Percentiles rank a stretch among this genome's conserved stretches.
Evolutionary conservation across 2,797 vertebrate species (phyloP).

Genomic region (Chrysocyon brachyurus): DNA sequence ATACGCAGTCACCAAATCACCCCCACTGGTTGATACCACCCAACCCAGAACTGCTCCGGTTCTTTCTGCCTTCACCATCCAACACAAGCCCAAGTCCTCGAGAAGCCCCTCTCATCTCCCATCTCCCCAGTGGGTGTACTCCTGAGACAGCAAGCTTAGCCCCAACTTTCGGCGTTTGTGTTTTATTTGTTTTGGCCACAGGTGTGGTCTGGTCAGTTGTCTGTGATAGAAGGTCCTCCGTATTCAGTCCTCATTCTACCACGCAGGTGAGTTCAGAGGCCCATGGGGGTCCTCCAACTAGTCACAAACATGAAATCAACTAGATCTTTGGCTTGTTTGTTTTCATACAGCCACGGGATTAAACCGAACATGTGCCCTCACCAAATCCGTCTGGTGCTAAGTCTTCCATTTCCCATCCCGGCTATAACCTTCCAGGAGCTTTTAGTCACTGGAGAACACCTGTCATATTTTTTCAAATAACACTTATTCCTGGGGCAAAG

Average conservation of each 20-base stretch:
- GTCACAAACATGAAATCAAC: background rate
- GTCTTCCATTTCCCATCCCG: slow-evolving; percentile 4
- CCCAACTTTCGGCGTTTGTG: fast-evolving
- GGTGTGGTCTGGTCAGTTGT: background rate
- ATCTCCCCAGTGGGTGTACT: background rate
- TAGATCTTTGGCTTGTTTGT: background rate
- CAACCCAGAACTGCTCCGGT: too few relatives aligned
- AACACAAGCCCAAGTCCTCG: background rate
- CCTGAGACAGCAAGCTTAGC: background rate
- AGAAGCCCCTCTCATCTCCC: background rate
- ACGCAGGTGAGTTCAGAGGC: background rate
- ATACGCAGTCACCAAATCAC: background rate
- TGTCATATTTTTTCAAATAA: slow-evolving; percentile 72
- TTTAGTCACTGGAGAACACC: slow-evolving; percentile 47
- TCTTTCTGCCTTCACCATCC: background rate
- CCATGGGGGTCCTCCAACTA: background rate
- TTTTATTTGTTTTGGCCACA: background rate
- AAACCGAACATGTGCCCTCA: background rate
- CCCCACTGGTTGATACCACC: background rate
- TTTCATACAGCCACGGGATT: background rate
- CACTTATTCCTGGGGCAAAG: slow-evolving; percentile 62
- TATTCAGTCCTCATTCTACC: background rate
- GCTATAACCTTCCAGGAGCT: slow-evolving; percentile 11
- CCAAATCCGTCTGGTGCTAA: background rate
- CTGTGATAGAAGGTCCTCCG: background rate